Evolutionary conservation across 2,888 invertebrate species (phyloP).

Genomic region (Poecilus cupreus): DNA sequence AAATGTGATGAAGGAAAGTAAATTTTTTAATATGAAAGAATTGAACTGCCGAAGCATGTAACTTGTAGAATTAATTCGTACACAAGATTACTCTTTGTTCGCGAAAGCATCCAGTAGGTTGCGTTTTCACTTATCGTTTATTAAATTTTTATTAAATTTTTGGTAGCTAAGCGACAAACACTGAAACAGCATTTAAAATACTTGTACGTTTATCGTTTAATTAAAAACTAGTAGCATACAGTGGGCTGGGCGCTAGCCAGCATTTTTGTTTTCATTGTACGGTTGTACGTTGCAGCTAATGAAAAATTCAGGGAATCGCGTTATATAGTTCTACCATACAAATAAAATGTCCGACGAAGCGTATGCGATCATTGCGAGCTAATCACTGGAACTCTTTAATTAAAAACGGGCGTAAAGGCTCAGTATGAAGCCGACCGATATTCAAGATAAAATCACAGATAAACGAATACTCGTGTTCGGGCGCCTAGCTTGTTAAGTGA

Average conservation of each 20-base stretch:
- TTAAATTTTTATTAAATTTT: conserved; percentile 53
- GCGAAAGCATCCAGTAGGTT: conserved; percentile 8
- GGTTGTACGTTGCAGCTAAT: conserved; percentile 22
- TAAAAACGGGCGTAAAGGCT: neutral
- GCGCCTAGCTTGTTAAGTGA: conserved; percentile 12
- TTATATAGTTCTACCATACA: conserved; percentile 13
- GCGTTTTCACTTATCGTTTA: conserved; percentile 41
- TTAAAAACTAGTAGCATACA: conserved; percentile 49
- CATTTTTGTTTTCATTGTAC: conserved; percentile 37
- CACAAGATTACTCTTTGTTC: conserved; percentile 31
- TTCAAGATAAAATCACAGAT: conserved; percentile 26
- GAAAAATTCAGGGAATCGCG: conserved; percentile 40
- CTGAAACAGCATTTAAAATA: conserved; percentile 50
- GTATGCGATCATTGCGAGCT: conserved; percentile 1
- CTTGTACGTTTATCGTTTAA: conserved; percentile 54
- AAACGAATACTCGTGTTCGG: conserved; percentile 10
- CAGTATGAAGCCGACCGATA: no score
- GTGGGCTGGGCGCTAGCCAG: neutral
- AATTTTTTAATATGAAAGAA: conserved; percentile 34
- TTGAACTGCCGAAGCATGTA: conserved; percentile 2
- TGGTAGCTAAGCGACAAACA: conserved; percentile 36
- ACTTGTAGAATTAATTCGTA: conserved; percentile 13
- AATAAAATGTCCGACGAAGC: conserved; percentile 32
- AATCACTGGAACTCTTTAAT: conserved; percentile 23
- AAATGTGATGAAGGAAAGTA: conserved; percentile 4